These are phyloP conservation scores for Varroa destructor DNA, from an alignment of 1,140 invertebrate genomes.

Conservation along the genomic window DNA sequence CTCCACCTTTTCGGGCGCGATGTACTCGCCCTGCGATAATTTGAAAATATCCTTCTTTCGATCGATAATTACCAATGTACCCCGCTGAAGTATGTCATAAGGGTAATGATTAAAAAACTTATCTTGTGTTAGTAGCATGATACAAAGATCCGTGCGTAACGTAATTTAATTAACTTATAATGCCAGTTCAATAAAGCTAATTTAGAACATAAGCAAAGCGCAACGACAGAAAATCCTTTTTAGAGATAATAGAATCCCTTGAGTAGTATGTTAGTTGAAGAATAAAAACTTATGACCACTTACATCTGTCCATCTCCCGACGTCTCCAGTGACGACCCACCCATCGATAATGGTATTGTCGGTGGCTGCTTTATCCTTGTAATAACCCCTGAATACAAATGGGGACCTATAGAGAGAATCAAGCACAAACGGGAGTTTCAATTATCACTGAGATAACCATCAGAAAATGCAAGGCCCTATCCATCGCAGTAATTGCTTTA, in stretches of 20 bases:
- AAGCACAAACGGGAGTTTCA: slow-evolving; percentile 26
- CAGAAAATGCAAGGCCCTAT: no score
- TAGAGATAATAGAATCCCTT: neutral
- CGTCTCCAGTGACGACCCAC: slow-evolving; percentile 41
- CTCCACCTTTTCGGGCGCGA: slow-evolving; percentile 50
- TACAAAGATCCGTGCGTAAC: no score
- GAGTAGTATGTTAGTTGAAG: neutral
- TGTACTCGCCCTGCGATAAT: slow-evolving; percentile 46
- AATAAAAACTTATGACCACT: slow-evolving; percentile 40
- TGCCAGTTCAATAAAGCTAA: neutral
- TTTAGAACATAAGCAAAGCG: neutral
- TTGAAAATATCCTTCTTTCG: slow-evolving; percentile 44
- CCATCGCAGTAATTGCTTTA: no score
- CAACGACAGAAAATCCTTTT: neutral
- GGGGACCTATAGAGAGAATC: neutral
- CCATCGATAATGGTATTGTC: slow-evolving; percentile 41
- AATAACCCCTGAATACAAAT: slow-evolving; percentile 37
- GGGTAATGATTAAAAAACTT: no score
- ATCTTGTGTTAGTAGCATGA: no score
- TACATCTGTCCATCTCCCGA: slow-evolving; percentile 41
- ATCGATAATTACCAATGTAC: slow-evolving; percentile 42
- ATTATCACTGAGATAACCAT: no score
- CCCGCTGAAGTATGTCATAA: slow-evolving; percentile 30
- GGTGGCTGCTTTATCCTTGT: slow-evolving; percentile 42
- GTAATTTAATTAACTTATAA: no score